These are phyloP conservation scores for Limosa lapponica DNA, from an alignment of 2,797 vertebrate genomes.

Conservation along the genomic window DNA sequence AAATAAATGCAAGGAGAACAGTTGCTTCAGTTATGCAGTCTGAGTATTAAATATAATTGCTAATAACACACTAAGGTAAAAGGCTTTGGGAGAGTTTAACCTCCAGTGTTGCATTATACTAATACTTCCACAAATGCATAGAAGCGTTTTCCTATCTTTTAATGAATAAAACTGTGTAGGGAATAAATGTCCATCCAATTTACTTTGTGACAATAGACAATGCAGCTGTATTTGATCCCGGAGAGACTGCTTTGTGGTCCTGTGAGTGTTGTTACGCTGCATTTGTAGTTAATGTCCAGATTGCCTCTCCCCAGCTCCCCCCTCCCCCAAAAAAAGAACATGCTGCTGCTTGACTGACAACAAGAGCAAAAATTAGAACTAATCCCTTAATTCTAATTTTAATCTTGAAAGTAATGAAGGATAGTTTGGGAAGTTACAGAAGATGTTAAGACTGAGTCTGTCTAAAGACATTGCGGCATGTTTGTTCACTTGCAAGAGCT, in stretches of 20 bases:
- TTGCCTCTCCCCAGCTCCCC: background rate
- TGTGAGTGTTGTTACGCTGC: background rate
- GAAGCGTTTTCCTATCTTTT: background rate
- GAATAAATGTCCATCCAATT: background rate
- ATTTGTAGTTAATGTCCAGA: background rate
- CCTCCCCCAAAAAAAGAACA: background rate
- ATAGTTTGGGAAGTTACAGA: background rate
- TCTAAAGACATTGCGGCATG: background rate
- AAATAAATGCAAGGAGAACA: background rate
- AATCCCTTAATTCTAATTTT: background rate
- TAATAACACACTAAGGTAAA: background rate
- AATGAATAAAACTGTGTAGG: background rate
- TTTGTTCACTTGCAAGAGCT: background rate
- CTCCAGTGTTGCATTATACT: background rate
- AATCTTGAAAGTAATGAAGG: background rate
- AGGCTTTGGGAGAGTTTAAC: background rate
- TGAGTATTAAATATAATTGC: background rate
- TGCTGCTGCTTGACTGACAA: background rate
- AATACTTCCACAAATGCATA: background rate
- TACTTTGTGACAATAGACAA: background rate
- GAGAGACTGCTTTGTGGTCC: background rate
- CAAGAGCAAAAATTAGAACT: background rate
- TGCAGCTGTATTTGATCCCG: background rate
- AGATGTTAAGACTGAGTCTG: background rate
- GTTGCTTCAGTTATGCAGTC: background rate